A percentile compares a stretch with the other conserved stretches of the same genome.
Evolutionary conservation across 2,113 vertebrate species (phyloP).

Genomic region (Phalacrocorax carbo): DNA sequence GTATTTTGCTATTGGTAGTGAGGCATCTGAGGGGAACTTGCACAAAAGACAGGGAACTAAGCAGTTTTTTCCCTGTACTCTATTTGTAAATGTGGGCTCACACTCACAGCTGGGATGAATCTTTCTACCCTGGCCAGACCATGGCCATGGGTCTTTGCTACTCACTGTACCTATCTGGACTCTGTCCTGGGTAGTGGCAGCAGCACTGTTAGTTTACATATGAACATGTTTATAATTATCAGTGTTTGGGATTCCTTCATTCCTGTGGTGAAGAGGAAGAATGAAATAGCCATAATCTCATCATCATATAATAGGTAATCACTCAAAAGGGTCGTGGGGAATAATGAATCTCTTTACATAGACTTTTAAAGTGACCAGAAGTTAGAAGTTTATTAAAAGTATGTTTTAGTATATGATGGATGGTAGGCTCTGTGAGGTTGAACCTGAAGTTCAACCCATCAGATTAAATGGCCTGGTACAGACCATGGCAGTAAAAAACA

Average conservation of each 20-base stretch:
- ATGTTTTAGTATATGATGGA: background rate
- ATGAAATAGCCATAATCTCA: background rate
- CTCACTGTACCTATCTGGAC: background rate
- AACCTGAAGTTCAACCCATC: background rate
- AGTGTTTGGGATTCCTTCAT: fast-evolving
- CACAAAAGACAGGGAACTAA: background rate
- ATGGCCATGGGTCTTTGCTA: background rate
- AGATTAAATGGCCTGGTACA: background rate
- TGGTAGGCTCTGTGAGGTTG: background rate
- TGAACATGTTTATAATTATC: background rate
- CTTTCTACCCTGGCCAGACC: background rate
- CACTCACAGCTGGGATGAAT: background rate
- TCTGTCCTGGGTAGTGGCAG: background rate
- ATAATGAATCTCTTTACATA: background rate
- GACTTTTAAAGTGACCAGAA: background rate
- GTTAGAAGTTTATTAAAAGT: background rate
- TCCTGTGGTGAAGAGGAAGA: background rate
- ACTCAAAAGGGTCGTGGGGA: background rate
- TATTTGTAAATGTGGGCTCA: background rate
- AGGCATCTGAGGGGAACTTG: background rate
- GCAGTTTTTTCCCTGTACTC: background rate
- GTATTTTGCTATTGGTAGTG: background rate
- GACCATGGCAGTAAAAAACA: background rate
- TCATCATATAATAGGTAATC: background rate
- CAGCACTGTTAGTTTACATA: background rate